Conservation (phyloP, 1,140 invertebrate species). For the Drosophila kanapiae region DNA sequence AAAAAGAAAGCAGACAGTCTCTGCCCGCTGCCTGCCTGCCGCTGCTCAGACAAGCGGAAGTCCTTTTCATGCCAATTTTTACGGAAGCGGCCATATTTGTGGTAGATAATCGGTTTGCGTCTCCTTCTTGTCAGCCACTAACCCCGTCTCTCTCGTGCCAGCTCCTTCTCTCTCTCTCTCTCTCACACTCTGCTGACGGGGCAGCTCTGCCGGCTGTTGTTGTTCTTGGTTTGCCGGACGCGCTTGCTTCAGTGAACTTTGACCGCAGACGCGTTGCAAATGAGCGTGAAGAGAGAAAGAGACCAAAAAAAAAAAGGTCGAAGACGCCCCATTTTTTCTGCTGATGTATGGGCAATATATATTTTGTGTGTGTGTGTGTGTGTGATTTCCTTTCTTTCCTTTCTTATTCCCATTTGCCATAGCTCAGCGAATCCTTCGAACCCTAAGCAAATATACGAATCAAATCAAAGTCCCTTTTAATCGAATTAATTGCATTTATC, state of each 20-base stretch:
- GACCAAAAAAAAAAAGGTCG: slow-evolving; percentile 15
- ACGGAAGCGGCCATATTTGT: slow-evolving; percentile 73
- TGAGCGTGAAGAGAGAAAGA: slow-evolving; percentile 33
- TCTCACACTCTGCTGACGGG: slow-evolving; percentile 48
- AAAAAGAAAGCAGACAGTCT: background rate
- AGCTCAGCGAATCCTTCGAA: slow-evolving; percentile 27
- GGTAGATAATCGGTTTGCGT: slow-evolving; percentile 75
- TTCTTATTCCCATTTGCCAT: background rate
- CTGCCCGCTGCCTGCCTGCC: slow-evolving; percentile 1
- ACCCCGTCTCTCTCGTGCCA: slow-evolving; percentile 1
- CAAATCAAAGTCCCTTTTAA: slow-evolving; percentile 47
- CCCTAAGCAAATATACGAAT: slow-evolving; percentile 27
- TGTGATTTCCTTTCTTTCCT: background rate
- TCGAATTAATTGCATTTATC: slow-evolving; percentile 76
- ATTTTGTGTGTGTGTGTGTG: background rate
- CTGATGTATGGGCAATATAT: slow-evolving; percentile 57
- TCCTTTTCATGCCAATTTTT: slow-evolving; percentile 66
- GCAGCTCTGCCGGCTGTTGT: slow-evolving; percentile 25
- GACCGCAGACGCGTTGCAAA: slow-evolving; percentile 62
- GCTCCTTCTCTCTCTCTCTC: background rate
- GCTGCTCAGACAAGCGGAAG: slow-evolving; percentile 65
- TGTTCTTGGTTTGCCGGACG: slow-evolving; percentile 18
- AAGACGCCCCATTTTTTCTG: slow-evolving; percentile 35
- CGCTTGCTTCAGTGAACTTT: slow-evolving; percentile 61
- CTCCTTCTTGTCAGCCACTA: slow-evolving; percentile 13